Evolutionary conservation across 1,140 invertebrate species (phyloP), one percentile per base, ranked within the genome.

Genomic region (Phocides pigmalion): DNA sequence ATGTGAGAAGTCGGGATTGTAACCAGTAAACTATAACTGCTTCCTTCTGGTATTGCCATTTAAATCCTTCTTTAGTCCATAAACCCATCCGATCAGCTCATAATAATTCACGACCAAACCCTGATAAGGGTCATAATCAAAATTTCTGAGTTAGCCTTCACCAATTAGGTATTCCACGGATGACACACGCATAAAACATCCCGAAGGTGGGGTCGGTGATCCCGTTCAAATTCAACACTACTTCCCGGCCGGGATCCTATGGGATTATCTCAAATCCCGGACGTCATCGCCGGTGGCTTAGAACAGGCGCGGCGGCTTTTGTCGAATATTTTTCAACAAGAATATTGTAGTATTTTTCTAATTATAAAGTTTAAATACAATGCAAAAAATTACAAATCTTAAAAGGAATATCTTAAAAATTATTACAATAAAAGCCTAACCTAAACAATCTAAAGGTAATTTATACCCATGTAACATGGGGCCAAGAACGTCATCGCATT

Each of bases 211-310:
- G 54, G 62, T 62, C 65, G 14, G 16, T 68, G 68, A 73, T 74
- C 67, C 68, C 56, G 68, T 68, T 79, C 59, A 76, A 71, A 79
- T 79, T 74, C 73, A 68, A 50, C 70, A 63, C 67, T 68, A 67
- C 39, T 51, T 49, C 54, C 70, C 37, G 62, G 63, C 58, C 59
- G 62, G 70, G 68, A 76, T 63, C 42, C 54, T 8, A 25, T 59
- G 62, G 70, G 74, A 76, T 76, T 79, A 71, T 44, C 54, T 14
- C 46, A 65, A 70, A 74, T 68, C 70, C 72, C 54, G 64, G 54
- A 68, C 68, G 76, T 79, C 76, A 76, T 71, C 76, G 64, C 64
- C 44, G 39, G 35, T 59, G 39, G 64, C 64, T 66, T 66, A 66
- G 25, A 39, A 47, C 56, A 51, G 39, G 32, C 32, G 63, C 68